Percentiles rank a stretch among this genome's conserved stretches.
Conservation (phyloP, 2,113 vertebrate genomes). For the Gavia stellata region DNA sequence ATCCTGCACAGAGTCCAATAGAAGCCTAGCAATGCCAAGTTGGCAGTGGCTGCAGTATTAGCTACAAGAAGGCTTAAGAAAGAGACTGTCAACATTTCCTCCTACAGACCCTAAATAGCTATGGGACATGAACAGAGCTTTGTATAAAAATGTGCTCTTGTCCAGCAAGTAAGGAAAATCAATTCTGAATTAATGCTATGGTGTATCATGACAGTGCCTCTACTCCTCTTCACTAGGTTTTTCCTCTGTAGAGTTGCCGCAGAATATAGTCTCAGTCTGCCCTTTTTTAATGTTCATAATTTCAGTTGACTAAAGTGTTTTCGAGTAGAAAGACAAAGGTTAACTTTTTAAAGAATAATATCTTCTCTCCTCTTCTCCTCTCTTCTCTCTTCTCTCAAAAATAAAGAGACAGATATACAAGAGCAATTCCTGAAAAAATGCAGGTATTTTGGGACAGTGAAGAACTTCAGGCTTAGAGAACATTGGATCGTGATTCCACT, state of each 20-base stretch:
- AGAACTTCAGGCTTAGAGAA: neutral
- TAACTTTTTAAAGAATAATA: neutral
- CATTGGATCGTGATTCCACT: neutral
- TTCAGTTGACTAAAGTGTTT: neutral
- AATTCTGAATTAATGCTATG: conserved; percentile 22
- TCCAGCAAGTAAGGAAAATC: conserved; percentile 48
- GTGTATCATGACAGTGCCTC: neutral
- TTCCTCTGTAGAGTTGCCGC: neutral
- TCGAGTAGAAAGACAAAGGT: neutral
- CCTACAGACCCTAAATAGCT: conserved; percentile 57
- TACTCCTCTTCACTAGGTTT: neutral
- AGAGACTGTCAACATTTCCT: conserved; percentile 70
- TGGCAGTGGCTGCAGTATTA: conserved; percentile 61
- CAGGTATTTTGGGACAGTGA: neutral
- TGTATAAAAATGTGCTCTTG: conserved; percentile 55
- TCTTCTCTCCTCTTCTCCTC: neutral
- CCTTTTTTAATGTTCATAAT: neutral
- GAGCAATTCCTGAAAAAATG: neutral
- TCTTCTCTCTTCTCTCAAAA: neutral
- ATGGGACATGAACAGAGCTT: conserved; percentile 58
- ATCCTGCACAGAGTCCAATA: conserved; percentile 44
- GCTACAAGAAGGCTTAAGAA: conserved; percentile 68
- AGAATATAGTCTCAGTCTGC: neutral
- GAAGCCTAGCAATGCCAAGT: conserved; percentile 46
- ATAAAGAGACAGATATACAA: neutral